Evolutionary conservation across 2,113 vertebrate genomes (phyloP).

Genomic region (Cettia cetti): DNA sequence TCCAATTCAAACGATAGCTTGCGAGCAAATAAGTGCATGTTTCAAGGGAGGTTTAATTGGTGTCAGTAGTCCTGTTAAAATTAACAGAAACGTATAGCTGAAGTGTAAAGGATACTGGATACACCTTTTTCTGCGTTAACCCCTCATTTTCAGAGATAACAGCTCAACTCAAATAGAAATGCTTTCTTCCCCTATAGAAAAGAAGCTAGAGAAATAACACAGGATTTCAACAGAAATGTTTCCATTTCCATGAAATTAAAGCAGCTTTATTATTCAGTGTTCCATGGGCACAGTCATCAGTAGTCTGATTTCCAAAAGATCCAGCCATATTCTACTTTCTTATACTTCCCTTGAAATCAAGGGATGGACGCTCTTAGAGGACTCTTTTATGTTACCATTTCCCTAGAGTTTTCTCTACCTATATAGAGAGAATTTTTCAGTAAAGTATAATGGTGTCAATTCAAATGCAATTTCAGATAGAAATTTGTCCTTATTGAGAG

Average conservation of each 20-base stretch:
- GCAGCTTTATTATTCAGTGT: not conserved
- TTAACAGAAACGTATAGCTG: not conserved
- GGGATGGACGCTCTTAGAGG: not conserved
- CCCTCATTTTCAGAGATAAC: not conserved
- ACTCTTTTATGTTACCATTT: not conserved
- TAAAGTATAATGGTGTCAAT: not conserved
- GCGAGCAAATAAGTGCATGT: not conserved
- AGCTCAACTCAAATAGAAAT: not conserved
- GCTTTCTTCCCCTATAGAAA: not conserved
- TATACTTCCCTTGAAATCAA: not conserved
- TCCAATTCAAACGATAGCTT: not conserved
- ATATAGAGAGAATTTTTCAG: not conserved
- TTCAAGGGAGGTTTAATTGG: not conserved
- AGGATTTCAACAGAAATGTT: not conserved
- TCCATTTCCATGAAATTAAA: not conserved
- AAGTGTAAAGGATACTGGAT: not conserved
- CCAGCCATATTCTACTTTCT: not conserved
- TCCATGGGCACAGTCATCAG: not conserved
- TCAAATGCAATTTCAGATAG: constrained; percentile 1
- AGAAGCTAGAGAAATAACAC: not conserved
- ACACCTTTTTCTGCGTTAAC: not conserved
- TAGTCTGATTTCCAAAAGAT: not conserved
- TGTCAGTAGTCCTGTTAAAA: not conserved
- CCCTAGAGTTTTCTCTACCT: not conserved
- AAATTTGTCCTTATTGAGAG: not conserved